Conservation (phyloP, 2,113 vertebrate genomes). For the Pitta sordida region DNA sequence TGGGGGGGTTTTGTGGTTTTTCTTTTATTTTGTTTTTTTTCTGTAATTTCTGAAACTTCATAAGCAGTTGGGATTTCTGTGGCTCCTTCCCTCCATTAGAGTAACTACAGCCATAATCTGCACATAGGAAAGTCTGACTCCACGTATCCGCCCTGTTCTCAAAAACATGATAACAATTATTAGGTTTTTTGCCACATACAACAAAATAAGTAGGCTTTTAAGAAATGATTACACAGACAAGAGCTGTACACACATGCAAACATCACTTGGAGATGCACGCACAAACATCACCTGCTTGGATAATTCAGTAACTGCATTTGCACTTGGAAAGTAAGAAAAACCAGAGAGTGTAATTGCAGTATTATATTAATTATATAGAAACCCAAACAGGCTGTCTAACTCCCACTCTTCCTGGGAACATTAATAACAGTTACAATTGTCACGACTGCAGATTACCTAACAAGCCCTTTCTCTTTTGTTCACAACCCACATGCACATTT, state of each 20-base stretch:
- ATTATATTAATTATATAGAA: conserved; percentile 65
- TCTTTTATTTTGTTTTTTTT: not conserved
- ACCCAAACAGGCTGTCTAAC: conserved; percentile 57
- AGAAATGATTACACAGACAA: not conserved
- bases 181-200: not conserved
- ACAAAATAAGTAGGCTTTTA: not conserved
- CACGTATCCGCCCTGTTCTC: not conserved
- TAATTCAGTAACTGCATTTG: conserved; percentile 13
- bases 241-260: not conserved
- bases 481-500: not conserved
- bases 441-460: not conserved
- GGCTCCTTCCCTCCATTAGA: not conserved
- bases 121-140: not conserved
- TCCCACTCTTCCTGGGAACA: conserved; percentile 47
- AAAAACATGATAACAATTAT: not conserved
- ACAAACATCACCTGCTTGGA: not conserved
- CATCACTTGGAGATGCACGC: not conserved
- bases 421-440: not conserved
- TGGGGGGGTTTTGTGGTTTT: too few species aligned
- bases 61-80: not conserved
- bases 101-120: not conserved
- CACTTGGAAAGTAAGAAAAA: conserved; percentile 40
- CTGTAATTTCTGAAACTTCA: not conserved
- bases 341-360: conserved; percentile 37
- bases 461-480: conserved; percentile 30